A percentile compares a stretch with the other conserved stretches of the same genome.
These are phyloP conservation scores for Flabesymbios commensalis DNA, from an alignment of 2,888 invertebrate species.

Conservation along the genomic window DNA sequence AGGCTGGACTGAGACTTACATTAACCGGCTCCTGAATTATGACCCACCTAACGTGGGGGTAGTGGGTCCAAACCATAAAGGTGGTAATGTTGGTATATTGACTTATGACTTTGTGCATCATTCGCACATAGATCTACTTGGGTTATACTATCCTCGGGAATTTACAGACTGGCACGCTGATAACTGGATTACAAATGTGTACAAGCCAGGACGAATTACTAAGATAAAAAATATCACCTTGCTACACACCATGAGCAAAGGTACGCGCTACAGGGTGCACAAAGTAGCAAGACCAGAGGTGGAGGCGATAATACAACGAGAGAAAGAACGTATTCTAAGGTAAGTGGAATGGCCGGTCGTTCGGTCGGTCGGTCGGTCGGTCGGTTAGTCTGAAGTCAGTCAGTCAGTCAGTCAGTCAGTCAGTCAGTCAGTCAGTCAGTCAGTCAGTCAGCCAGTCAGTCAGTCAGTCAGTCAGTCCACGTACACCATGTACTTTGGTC, in stretches of 20 bases:
- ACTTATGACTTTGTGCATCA: constrained; percentile 34
- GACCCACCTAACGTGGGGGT: constrained; percentile 31
- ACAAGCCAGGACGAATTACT: constrained; percentile 20
- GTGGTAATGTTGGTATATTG: constrained; percentile 29
- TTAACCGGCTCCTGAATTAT: constrained; percentile 11
- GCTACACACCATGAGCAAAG: constrained; percentile 20
- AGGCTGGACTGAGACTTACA: constrained; percentile 24
- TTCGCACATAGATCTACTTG: constrained; percentile 31
- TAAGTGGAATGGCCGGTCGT: too few relatives aligned
- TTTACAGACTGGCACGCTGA: constrained; percentile 36
- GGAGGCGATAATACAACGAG: background rate
- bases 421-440: too few relatives aligned
- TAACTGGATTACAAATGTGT: constrained; percentile 35
- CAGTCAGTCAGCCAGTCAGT: too few relatives aligned
- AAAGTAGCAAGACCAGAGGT: background rate
- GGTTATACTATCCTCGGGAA: constrained; percentile 33
- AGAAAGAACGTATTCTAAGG: background rate
- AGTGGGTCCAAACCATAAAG: constrained; percentile 31
- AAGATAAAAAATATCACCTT: constrained; percentile 16
- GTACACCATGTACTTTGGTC: too few relatives aligned
- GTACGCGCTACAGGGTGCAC: constrained; percentile 17
- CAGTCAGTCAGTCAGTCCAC: too few relatives aligned
- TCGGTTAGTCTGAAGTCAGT: too few relatives aligned
- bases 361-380: too few relatives aligned
- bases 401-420: too few relatives aligned